These are phyloP conservation scores for Loripinus fragilis DNA, from an alignment of 2,888 invertebrate species.

Conservation along the genomic window DNA sequence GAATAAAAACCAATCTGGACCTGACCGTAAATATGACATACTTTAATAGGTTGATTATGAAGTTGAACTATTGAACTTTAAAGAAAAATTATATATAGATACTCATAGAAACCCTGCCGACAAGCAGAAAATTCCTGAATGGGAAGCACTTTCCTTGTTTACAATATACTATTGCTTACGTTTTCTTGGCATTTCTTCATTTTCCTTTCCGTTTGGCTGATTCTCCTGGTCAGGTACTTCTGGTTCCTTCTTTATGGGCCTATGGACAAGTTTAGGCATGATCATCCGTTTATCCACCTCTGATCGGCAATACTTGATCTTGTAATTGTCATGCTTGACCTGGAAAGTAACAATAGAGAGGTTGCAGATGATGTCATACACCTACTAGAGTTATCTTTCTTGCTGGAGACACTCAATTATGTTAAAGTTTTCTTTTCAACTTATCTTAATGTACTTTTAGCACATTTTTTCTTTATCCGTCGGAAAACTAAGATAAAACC, in stretches of 20 bases:
- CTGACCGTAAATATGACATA: no score
- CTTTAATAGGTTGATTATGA: no score
- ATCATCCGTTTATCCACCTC: constrained; percentile 70
- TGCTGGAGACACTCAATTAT: no score
- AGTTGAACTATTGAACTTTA: background rate
- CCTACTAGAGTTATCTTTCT: no score
- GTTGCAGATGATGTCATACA: no score
- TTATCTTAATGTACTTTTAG: no score
- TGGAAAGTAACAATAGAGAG: constrained; percentile 25
- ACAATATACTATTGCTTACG: background rate
- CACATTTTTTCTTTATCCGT: no score
- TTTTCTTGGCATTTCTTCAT: constrained; percentile 37
- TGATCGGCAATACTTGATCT: constrained; percentile 70
- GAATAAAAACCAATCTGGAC: no score
- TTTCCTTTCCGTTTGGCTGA: constrained; percentile 51
- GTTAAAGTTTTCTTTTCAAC: no score
- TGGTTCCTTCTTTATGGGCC: constrained; percentile 17
- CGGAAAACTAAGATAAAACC: no score
- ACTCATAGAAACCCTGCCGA: background rate
- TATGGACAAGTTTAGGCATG: constrained; percentile 70
- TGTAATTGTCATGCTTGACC: constrained; percentile 78
- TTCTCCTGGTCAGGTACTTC: background rate
- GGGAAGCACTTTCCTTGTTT: no score
- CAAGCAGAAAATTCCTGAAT: no score
- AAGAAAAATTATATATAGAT: background rate